phyloP scores from a whole-genome alignment of 2,888 invertebrate species.

The Boloria selene region DNA sequence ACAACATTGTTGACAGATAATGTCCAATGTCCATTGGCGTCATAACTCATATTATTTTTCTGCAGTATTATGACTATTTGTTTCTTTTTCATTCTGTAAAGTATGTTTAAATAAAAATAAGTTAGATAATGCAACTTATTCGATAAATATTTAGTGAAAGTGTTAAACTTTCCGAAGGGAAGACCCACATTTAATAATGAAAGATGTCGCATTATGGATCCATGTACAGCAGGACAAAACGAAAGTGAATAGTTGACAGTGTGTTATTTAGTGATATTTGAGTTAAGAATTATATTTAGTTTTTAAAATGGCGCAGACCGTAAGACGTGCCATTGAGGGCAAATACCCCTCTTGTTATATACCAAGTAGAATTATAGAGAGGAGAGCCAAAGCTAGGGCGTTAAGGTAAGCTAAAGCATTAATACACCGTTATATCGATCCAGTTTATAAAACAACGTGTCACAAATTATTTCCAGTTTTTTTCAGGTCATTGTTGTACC shows the following conservation, averaged over 20 bases:
- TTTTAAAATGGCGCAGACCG: slow-evolving; percentile 87
- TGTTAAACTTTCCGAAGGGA: slow-evolving; percentile 27
- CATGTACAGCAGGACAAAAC: slow-evolving; percentile 78
- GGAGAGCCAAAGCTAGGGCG: slow-evolving; percentile 85
- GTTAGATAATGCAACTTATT: slow-evolving; percentile 3
- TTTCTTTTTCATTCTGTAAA: slow-evolving; percentile 1
- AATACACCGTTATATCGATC: slow-evolving; percentile 31
- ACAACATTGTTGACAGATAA: slow-evolving; percentile 13
- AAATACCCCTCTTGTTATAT: slow-evolving; percentile 90
- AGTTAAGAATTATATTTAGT: slow-evolving; percentile 47
- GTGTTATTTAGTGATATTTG: slow-evolving; percentile 55
- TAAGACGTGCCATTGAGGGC: slow-evolving; percentile 87
- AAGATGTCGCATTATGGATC: slow-evolving; percentile 75
- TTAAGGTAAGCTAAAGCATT: slow-evolving; percentile 61
- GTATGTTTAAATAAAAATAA: background rate
- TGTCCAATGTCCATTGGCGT: slow-evolving; percentile 5
- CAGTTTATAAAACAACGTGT: slow-evolving; percentile 25
- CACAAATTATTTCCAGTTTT: background rate
- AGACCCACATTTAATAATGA: slow-evolving; percentile 50
- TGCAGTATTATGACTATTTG: slow-evolving; percentile 11
- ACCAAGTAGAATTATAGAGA: slow-evolving; percentile 87
- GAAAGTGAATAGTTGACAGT: slow-evolving; percentile 76
- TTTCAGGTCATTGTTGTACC: slow-evolving; percentile 6
- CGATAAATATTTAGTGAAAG: background rate
- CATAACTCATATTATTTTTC: slow-evolving; percentile 21